A percentile compares a stretch with the other conserved stretches of the same genome.
Conservation (phyloP, 2,888 invertebrate genomes). For the Pelosia muscerda region DNA sequence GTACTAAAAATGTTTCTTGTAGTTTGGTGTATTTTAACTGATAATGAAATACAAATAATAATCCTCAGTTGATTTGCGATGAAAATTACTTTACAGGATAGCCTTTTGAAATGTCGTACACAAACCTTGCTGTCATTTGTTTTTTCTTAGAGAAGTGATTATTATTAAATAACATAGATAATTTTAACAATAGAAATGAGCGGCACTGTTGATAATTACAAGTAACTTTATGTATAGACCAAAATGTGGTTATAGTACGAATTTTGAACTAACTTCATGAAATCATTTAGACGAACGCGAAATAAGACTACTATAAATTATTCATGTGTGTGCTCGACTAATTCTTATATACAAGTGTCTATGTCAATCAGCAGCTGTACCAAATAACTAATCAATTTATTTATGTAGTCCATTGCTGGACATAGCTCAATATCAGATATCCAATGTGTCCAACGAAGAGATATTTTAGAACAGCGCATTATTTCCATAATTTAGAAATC, state of each 20-base stretch:
- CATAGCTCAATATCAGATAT: not conserved
- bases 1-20: not conserved
- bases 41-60: not conserved
- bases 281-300: not conserved
- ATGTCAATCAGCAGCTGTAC: not conserved
- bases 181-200: too few species aligned
- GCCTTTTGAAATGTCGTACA: too few species aligned
- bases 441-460: too few species aligned
- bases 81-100: too few species aligned
- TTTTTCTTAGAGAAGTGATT: too few species aligned
- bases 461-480: too few species aligned
- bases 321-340: too few species aligned
- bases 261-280: not conserved
- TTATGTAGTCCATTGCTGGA: not conserved
- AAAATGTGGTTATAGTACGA: not conserved
- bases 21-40: not conserved
- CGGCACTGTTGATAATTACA: too few species aligned
- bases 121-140: too few species aligned
- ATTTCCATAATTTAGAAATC: not conserved
- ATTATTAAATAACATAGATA: too few species aligned
- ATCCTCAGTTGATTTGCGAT: not conserved
- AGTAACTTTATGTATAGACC: not conserved
- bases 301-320: not conserved
- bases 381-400: not conserved
- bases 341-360: not conserved